These are phyloP conservation scores for Sarcophaga subvicina DNA, from an alignment of 2,888 invertebrate species.

Conservation along the genomic window DNA sequence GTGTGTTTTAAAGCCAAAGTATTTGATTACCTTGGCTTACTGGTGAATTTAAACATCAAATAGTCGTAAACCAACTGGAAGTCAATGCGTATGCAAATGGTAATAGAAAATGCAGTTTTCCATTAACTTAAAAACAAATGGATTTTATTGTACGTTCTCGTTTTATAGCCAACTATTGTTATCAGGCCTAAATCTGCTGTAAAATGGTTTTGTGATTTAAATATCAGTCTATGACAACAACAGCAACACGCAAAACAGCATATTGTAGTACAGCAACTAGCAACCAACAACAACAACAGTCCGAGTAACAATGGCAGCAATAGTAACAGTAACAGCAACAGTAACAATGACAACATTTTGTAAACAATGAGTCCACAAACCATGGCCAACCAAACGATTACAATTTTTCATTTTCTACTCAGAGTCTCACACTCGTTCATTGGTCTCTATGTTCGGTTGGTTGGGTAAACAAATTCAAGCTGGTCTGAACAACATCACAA, in stretches of 20 bases:
- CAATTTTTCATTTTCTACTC: slow-evolving; percentile 26
- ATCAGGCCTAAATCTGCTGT: slow-evolving; percentile 4
- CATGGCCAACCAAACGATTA: slow-evolving; percentile 52
- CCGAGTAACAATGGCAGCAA: background rate
- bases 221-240: slow-evolving; percentile 43
- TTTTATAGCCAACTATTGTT: slow-evolving; percentile 33
- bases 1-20: slow-evolving; percentile 21
- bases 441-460: background rate
- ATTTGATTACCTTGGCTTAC: slow-evolving; percentile 43
- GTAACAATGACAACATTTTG: background rate
- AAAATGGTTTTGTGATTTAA: slow-evolving; percentile 60
- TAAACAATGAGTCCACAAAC: slow-evolving; percentile 18
- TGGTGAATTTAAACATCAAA: background rate
- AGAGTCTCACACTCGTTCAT: background rate
- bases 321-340: background rate
- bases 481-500: background rate
- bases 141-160: slow-evolving; percentile 1
- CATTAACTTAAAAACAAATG: slow-evolving; percentile 57
- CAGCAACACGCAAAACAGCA: background rate
- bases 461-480: slow-evolving; percentile 49
- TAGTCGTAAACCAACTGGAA: slow-evolving; percentile 1
- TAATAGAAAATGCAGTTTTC: slow-evolving; percentile 58
- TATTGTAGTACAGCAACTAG: background rate
- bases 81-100: slow-evolving; percentile 22
- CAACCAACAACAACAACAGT: background rate